Evolutionary conservation across 2,797 vertebrate genomes (phyloP).

Genomic region (Fringilla coelebs): DNA sequence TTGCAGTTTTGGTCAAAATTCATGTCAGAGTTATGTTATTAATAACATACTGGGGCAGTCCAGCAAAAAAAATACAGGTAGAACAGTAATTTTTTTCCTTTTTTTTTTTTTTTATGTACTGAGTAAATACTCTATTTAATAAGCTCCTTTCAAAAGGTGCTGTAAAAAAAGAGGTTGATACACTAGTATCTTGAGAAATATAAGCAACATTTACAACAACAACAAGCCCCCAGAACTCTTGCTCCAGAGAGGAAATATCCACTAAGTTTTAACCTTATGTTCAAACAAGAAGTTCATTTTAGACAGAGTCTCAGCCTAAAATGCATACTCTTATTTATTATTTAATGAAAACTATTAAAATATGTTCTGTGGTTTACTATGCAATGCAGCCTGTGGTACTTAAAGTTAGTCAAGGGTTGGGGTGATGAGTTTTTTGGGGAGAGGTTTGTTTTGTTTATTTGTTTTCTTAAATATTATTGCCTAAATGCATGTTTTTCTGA

Average conservation of each 20-base stretch:
- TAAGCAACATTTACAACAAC: neutral
- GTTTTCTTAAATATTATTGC: neutral
- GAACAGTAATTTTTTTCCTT: neutral
- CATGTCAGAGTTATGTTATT: neutral
- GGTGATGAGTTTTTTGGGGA: rapidly evolving
- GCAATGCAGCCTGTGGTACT: neutral
- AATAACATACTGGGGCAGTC: neutral
- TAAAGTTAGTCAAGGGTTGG: neutral
- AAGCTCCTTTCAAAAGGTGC: neutral
- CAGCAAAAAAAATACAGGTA: neutral
- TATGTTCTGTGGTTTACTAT: neutral
- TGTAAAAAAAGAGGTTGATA: neutral
- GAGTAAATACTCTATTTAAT: neutral
- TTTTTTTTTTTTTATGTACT: neutral
- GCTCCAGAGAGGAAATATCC: neutral
- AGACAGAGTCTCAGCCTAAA: neutral
- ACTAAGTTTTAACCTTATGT: neutral
- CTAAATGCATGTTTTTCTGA: neutral
- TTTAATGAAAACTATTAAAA: neutral
- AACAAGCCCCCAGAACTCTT: neutral
- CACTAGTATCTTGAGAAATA: neutral
- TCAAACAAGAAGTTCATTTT: neutral
- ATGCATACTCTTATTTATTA: neutral
- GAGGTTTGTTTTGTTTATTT: neutral
- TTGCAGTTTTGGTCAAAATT: neutral